Evolutionary conservation across 1,140 invertebrate species (phyloP).

Genomic region (Drosophila tsacasi): DNA sequence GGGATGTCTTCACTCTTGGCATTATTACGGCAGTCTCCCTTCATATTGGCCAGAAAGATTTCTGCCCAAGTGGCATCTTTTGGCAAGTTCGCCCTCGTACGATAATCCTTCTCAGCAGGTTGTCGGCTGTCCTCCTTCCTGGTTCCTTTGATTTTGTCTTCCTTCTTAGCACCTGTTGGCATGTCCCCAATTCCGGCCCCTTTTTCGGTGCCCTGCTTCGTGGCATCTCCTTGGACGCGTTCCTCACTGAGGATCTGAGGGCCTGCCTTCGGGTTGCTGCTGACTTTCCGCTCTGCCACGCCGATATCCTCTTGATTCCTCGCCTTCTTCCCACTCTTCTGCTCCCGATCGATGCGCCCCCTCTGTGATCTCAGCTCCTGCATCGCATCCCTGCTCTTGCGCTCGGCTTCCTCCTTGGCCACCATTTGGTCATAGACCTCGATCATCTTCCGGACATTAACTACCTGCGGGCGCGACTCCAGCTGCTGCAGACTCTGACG

Average conservation of each 20-base stretch:
- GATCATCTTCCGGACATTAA: background rate
- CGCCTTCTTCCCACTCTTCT: too few species aligned
- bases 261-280: background rate
- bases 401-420: background rate
- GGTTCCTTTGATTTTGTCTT: background rate
- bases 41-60: background rate
- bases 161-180: too few species aligned
- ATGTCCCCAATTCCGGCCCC: background rate
- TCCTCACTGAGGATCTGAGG: background rate
- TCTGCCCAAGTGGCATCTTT: background rate
- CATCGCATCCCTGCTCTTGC: too few species aligned
- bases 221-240: background rate
- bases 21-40: too few species aligned
- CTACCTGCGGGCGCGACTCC: background rate
- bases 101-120: background rate
- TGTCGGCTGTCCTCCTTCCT: background rate
- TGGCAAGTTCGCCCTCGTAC: fast-evolving
- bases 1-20: too few species aligned
- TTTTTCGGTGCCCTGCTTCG: background rate
- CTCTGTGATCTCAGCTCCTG: background rate
- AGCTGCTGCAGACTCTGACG: background rate
- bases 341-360: too few species aligned
- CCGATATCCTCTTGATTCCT: background rate
- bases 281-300: background rate
- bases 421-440: background rate